Base-by-base conservation (phyloP, 2,888 invertebrate species). In the Eristalis intricaria region DNA sequence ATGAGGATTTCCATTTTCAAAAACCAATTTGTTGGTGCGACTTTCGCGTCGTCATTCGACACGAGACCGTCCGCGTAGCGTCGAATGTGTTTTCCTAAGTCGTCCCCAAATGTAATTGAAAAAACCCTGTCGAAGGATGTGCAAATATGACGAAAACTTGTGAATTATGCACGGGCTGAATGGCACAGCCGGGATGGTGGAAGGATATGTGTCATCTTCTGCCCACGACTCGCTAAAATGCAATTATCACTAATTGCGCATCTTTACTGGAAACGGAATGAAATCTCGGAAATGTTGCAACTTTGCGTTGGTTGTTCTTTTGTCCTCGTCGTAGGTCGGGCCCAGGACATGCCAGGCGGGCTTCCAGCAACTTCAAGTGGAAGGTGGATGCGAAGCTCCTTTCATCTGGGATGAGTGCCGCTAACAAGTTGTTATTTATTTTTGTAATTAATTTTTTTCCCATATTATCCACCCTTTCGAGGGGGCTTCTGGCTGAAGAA, bases 201-300 rank as follows among this genome's bases (percentile, higher is more conserved):
- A n/a, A 26, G 23, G 43, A 84, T 70, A 40, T 84, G 65, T 84
- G 66, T 56, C 75, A 76, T 71, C 32, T 63, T 50, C 19, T 71
- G 68, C 40, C 66, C 66, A 68, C 50, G 50, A 50, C 40, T 71
- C 40, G 38, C 60, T 71, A 40, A 73, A 50, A 71, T 50, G 84
- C 84, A 85, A 85, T 85, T 85, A 81, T 58, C 70, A 85, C 81
- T 85, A 85, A 85, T 85, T 85, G 81, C 76, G 64, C 63, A 76
- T 71, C 66, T 73, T 77, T 56, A 74, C 65, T 40, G 43, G 40
- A 63, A 58, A 78, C 56, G 56, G 23, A 26, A 50, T 38, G 4
- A 11, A n/a, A 63, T 35, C 32, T 15, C n/a, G 23, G 38, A 15
- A 22, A 68, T 10, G 29, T 60, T 73, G 15, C 19, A 50, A 61